These are phyloP conservation scores for Venustoraphidia nigricollis DNA, from an alignment of 2,888 invertebrate species.

Conservation along the genomic window DNA sequence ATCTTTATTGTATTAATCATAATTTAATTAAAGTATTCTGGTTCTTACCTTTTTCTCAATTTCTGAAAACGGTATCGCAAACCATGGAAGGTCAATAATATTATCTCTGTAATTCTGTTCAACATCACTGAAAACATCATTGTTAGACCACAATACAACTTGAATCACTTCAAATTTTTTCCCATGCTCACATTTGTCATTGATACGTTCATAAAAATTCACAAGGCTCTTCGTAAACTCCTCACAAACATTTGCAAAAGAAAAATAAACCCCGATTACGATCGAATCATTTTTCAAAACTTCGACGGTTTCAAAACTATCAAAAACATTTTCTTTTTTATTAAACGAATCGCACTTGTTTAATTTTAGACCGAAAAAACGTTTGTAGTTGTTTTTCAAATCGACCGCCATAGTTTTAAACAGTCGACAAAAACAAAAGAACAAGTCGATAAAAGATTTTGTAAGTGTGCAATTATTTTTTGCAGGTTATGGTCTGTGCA, in stretches of 20 bases:
- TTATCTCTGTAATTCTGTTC: slow-evolving; percentile 47
- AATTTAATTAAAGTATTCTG: background rate
- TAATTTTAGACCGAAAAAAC: slow-evolving; percentile 39
- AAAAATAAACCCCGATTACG: slow-evolving; percentile 50
- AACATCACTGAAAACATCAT: slow-evolving; percentile 44
- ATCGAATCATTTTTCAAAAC: slow-evolving; percentile 33
- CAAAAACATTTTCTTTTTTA: slow-evolving; percentile 30
- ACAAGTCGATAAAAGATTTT: too few species aligned
- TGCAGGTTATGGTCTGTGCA: too few species aligned
- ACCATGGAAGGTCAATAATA: slow-evolving; percentile 51
- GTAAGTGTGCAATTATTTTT: too few species aligned
- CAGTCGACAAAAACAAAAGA: too few species aligned
- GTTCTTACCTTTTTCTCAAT: slow-evolving; percentile 48
- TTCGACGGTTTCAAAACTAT: slow-evolving; percentile 30
- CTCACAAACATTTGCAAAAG: slow-evolving; percentile 55
- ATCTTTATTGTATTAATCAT: background rate
- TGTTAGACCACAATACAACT: slow-evolving; percentile 53
- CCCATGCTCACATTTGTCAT: slow-evolving; percentile 21
- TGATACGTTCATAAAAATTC: slow-evolving; percentile 34
- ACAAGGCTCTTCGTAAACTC: slow-evolving; percentile 48
- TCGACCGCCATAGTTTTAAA: background rate
- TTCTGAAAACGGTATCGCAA: slow-evolving; percentile 52
- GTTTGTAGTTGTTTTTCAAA: slow-evolving; percentile 12
- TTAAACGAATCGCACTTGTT: slow-evolving; percentile 32
- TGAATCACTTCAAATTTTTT: slow-evolving; percentile 46